Base-by-base conservation (phyloP, 1,140 invertebrate species). In the Drusus annulatus region DNA sequence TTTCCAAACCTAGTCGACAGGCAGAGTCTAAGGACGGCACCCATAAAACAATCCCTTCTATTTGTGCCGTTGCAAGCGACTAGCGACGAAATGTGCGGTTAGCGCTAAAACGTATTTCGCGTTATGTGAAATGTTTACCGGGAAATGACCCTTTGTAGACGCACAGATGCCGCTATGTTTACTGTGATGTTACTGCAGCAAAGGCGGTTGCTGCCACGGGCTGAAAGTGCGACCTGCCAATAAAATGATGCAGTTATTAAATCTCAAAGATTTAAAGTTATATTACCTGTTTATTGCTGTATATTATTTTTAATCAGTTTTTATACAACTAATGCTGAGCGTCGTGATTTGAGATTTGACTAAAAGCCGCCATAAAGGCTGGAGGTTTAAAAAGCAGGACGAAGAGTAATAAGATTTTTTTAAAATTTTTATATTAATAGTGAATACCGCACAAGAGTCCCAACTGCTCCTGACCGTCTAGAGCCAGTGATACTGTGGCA, bases 81-180 rank as follows among this genome's bases (percentile, higher is more conserved):
- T 56, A 56, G 16, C n/a, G 10, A 56, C 54, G 19, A 60, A 36
- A 68, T 65, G 63, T 68, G 63, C 25, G 63, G 63, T 50, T 45
- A 31, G 15, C 1, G 56, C 56, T 17, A 45, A 36, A 68, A 31
- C 31, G 7, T 36, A 68, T 68, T 68, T 68, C 28, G 31, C 28
- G 5, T 36, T 68, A 36, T 28, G 60, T 5, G n/a, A 56, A 19
- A 56, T 45, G 2, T 45, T 17, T 60, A 65, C 62, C 45, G 2
- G 25, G 62, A 68, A 68, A 17, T n/a, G 4, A 7, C 8, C n/a
- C 28, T 68, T 68, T 68, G 28, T 2, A 10, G 36, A 6, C 6
- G 2, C 10, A 7, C 23, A 65, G 36, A 65, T 4, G 28, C 63
- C 63, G 25, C 25, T 65, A 65, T 65, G 16, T 45, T 65, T 65